Conservation (phyloP, 2,797 vertebrate species). For the Zalophus californianus region DNA sequence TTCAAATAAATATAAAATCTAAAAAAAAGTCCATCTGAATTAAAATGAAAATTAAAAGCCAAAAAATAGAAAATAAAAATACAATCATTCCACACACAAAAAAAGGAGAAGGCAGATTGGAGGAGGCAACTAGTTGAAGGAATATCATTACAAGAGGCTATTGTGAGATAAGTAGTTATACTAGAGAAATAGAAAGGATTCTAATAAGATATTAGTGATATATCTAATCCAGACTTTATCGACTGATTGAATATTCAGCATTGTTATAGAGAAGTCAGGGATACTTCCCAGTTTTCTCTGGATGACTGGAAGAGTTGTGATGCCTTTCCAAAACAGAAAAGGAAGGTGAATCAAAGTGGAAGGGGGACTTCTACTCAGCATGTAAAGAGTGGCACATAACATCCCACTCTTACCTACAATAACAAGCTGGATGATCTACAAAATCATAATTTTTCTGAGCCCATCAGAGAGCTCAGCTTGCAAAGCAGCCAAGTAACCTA, state of each 20-base stretch:
- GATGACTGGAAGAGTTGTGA: neutral
- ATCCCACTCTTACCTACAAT: neutral
- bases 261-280: neutral
- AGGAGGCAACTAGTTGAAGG: neutral
- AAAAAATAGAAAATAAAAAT: neutral
- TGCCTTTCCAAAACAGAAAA: neutral
- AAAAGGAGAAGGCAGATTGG: neutral
- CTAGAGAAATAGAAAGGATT: neutral
- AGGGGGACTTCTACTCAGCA: neutral
- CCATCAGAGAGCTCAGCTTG: neutral
- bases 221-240: constrained; percentile 15
- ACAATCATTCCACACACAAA: neutral
- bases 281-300: neutral
- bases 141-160: neutral
- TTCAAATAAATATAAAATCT: neutral
- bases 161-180: neutral
- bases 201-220: neutral
- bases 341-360: neutral
- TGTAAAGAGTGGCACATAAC: neutral
- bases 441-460: neutral
- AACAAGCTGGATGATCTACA: neutral
- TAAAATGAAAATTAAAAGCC: neutral
- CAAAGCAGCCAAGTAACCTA: neutral
- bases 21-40: neutral
- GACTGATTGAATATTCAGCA: neutral